These are phyloP conservation scores for Valencia hispanica DNA, from an alignment of 2,797 vertebrate species.

Conservation along the genomic window DNA sequence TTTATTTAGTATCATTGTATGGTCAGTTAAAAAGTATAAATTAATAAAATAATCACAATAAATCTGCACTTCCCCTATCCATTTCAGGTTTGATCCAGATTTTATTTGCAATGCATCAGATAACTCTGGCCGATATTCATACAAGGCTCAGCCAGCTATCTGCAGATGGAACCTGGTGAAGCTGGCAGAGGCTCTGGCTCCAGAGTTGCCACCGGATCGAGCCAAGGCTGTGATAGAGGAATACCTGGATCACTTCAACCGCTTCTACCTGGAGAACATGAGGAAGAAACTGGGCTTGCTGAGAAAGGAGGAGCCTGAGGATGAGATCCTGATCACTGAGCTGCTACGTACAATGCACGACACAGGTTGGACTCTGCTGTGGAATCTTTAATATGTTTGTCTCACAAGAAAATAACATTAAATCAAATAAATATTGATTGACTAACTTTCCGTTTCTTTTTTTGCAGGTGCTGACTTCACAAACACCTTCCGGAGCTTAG, in stretches of 20 bases:
- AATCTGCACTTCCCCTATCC: neutral
- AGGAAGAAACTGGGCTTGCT: conserved; percentile 92
- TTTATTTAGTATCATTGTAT: neutral
- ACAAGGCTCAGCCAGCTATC: conserved; percentile 91
- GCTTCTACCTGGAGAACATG: conserved; percentile 90
- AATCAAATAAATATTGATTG: neutral
- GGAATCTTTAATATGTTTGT: neutral
- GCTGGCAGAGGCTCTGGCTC: conserved; percentile 90
- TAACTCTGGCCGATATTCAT: conserved; percentile 90
- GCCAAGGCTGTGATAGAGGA: conserved; percentile 86
- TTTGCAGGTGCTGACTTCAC: conserved; percentile 92
- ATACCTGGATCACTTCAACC: conserved; percentile 86
- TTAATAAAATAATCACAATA: neutral
- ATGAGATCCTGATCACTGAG: conserved; percentile 84
- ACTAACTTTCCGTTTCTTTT: neutral
- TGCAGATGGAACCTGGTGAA: conserved; percentile 96
- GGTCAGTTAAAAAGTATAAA: neutral
- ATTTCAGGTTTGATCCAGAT: conserved; percentile 91
- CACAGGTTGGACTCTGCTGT: conserved; percentile 81
- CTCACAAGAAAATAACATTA: neutral
- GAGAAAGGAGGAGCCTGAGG: conserved; percentile 84
- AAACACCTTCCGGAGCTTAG: conserved; percentile 90
- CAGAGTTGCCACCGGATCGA: conserved; percentile 86
- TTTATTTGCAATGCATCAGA: conserved; percentile 95
- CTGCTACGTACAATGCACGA: conserved; percentile 92